These are phyloP conservation scores for Eulemur rufifrons DNA, from an alignment of 2,113 vertebrate genomes.

Conservation along the genomic window DNA sequence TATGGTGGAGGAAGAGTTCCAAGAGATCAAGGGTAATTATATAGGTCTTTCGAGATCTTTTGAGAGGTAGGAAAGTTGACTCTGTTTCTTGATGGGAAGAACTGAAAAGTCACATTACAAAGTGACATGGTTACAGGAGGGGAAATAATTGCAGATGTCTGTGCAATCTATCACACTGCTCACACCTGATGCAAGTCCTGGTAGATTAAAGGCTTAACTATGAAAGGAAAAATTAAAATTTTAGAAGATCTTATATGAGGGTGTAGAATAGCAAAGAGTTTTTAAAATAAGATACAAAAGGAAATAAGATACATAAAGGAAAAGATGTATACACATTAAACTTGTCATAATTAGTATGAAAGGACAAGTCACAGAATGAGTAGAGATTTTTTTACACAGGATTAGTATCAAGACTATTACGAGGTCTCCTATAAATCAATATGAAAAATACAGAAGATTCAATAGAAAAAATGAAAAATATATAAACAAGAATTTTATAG, in stretches of 20 bases:
- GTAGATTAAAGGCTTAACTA: neutral
- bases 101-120: neutral
- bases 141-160: neutral
- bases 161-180: neutral
- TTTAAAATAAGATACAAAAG: neutral
- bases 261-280: neutral
- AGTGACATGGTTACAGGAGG: neutral
- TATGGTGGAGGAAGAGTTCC: neutral
- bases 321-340: neutral
- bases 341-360: neutral
- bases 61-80: neutral
- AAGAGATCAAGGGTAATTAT: neutral
- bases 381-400: neutral
- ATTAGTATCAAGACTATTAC: neutral
- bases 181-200: neutral
- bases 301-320: neutral
- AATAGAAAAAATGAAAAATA: neutral
- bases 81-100: neutral
- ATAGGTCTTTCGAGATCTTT: neutral
- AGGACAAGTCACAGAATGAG: neutral
- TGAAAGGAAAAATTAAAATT: neutral
- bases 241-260: neutral
- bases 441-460: neutral
- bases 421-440: neutral
- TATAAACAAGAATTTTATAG: neutral